Conservation (phyloP, 2,888 invertebrate species). For the Spilosoma lubricipeda region DNA sequence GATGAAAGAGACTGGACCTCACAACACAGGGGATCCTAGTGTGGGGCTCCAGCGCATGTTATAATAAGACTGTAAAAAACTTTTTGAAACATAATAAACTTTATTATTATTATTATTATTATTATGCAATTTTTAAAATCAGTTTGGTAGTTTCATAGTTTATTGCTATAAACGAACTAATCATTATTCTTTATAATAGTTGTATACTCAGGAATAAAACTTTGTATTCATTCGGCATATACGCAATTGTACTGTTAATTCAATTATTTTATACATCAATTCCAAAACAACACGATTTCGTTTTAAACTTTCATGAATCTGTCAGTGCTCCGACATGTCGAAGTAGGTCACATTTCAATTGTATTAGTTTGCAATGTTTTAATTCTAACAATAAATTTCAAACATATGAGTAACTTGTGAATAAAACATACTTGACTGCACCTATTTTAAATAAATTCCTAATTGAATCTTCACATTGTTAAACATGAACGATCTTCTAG, state of each 20-base stretch:
- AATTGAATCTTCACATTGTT: constrained; percentile 15
- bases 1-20: too few species aligned
- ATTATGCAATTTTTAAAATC: too few species aligned
- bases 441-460: constrained; percentile 6
- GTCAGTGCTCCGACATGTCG: not conserved
- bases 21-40: too few species aligned
- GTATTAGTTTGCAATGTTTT: not conserved
- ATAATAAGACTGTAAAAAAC: too few species aligned
- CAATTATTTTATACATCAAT: not conserved
- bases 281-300: not conserved
- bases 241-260: not conserved
- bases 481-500: constrained; percentile 4
- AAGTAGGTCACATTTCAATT: constrained; percentile 1
- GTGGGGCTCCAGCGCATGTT: too few species aligned
- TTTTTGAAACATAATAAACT: too few species aligned
- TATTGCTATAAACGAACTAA: too few species aligned
- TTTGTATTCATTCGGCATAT: not conserved
- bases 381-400: not conserved
- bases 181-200: not conserved
- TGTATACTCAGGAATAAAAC: not conserved
- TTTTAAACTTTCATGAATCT: constrained; percentile 5
- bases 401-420: not conserved
- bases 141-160: too few species aligned
- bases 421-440: constrained; percentile 10
- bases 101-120: too few species aligned